These are phyloP conservation scores for Sturmia bella DNA, from an alignment of 2,888 invertebrate species.

Conservation along the genomic window DNA sequence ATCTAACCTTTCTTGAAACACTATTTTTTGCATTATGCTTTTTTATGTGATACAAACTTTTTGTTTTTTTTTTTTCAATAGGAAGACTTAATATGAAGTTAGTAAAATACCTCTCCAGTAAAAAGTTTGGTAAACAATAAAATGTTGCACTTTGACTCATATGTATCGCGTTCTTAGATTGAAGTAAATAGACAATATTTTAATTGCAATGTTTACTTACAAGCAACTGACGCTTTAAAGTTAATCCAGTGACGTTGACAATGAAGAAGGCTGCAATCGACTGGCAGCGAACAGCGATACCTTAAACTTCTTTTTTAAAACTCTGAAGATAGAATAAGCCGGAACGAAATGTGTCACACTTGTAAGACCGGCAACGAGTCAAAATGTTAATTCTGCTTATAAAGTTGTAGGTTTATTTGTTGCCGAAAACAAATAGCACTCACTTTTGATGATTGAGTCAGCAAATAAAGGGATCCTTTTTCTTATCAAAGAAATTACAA, in stretches of 20 bases:
- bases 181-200: no score
- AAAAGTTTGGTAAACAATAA: no score
- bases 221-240: slow-evolving; percentile 55
- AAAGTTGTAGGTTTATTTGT: slow-evolving; percentile 4
- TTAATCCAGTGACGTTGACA: slow-evolving; percentile 65
- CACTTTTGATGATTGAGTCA: slow-evolving; percentile 25
- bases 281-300: not conserved
- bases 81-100: no score
- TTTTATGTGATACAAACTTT: no score
- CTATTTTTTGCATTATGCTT: no score
- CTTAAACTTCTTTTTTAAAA: not conserved
- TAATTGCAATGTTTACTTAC: slow-evolving; percentile 63
- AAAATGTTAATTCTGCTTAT: slow-evolving; percentile 31
- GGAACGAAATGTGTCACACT: not conserved
- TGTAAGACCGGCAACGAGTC: slow-evolving; percentile 12
- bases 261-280: slow-evolving; percentile 8
- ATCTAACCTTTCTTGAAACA: no score
- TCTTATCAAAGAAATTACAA: slow-evolving; percentile 25
- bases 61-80: no score
- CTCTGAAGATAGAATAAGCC: slow-evolving; percentile 10
- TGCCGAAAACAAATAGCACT: slow-evolving; percentile 21
- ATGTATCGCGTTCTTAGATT: no score
- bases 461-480: slow-evolving; percentile 7
- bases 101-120: no score
- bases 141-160: no score